These are phyloP conservation scores for Amphipyra berbera DNA, from an alignment of 2,888 invertebrate genomes.

Conservation along the genomic window DNA sequence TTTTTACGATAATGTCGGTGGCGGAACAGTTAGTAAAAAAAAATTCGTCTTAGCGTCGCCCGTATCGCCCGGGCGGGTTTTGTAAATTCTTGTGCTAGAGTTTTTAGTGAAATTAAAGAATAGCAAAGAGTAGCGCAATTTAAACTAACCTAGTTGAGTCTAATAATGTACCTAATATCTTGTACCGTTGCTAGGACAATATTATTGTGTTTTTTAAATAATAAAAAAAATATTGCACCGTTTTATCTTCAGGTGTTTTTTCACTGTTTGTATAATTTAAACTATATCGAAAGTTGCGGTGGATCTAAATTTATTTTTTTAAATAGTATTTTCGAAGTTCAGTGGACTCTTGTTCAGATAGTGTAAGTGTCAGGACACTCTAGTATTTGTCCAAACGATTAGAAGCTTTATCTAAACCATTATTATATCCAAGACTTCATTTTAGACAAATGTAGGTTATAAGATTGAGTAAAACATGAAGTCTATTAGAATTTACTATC, in stretches of 20 bases:
- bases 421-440: conserved; percentile 49
- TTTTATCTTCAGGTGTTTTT: conserved; percentile 71
- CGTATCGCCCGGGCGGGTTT: conserved; percentile 63
- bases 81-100: conserved; percentile 80
- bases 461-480: conserved; percentile 45
- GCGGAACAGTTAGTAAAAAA: conserved; percentile 76
- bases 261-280: conserved; percentile 67
- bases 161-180: conserved; percentile 83
- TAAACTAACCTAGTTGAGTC: conserved; percentile 85
- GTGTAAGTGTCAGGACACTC: conserved; percentile 48
- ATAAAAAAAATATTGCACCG: conserved; percentile 78
- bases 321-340: conserved; percentile 56
- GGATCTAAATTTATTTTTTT: conserved; percentile 83
- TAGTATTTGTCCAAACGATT: conserved; percentile 46
- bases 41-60: conserved; percentile 73
- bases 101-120: conserved; percentile 84
- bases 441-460: conserved; percentile 52
- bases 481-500: conserved; percentile 42
- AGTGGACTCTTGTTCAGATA: conserved; percentile 38
- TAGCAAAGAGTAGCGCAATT: conserved; percentile 88
- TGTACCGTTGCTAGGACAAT: conserved; percentile 86
- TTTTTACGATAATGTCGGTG: conserved; percentile 77
- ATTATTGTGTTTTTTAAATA: conserved; percentile 76
- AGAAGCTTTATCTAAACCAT: conserved; percentile 45
- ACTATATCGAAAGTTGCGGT: conserved; percentile 67